These are phyloP conservation scores for Tetropium fuscum DNA, from an alignment of 2,888 invertebrate genomes.

Conservation along the genomic window DNA sequence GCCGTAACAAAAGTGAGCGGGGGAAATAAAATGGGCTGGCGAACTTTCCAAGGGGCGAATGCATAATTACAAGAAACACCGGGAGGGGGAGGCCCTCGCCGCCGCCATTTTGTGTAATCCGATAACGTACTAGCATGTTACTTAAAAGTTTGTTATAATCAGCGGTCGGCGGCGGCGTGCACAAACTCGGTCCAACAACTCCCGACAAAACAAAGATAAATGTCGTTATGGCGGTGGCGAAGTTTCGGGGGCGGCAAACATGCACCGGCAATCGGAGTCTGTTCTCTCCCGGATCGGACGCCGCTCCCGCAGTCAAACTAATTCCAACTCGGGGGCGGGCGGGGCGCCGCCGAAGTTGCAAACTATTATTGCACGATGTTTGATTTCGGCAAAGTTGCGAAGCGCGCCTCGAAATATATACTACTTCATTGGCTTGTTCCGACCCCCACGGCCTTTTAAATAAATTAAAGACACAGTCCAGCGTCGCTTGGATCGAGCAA, in stretches of 20 bases:
- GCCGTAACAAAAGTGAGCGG: conserved; percentile 12
- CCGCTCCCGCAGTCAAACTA: conserved; percentile 56
- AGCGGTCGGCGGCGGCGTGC: conserved; percentile 7
- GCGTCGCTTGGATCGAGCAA: too few relatives aligned
- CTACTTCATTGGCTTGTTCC: too few relatives aligned
- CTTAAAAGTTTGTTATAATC: conserved; percentile 22
- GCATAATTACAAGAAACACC: conserved; percentile 21
- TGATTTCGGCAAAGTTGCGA: conserved; percentile 59
- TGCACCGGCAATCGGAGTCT: conserved; percentile 41
- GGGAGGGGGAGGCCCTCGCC: conserved; percentile 2
- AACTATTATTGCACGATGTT: conserved; percentile 64
- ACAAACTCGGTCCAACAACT: conserved; percentile 4
- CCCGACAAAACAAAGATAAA: conserved; percentile 53
- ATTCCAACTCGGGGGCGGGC: conserved; percentile 53
- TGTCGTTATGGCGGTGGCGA: conserved; percentile 53
- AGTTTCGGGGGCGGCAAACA: conserved; percentile 43
- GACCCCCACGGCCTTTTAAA: too few relatives aligned
- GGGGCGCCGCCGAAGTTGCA: conserved; percentile 57
- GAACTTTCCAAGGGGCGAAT: conserved; percentile 14
- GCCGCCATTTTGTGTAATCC: conserved; percentile 16
- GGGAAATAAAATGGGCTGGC: conserved; percentile 12
- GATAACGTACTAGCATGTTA: conserved; percentile 20
- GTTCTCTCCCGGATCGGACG: conserved; percentile 32
- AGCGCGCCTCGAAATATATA: conserved; percentile 60
- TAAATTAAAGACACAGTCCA: too few relatives aligned